A percentile compares a stretch with the other conserved stretches of the same genome.
Conservation (phyloP, 2,888 invertebrate genomes). For the Ptilodon capucinus region DNA sequence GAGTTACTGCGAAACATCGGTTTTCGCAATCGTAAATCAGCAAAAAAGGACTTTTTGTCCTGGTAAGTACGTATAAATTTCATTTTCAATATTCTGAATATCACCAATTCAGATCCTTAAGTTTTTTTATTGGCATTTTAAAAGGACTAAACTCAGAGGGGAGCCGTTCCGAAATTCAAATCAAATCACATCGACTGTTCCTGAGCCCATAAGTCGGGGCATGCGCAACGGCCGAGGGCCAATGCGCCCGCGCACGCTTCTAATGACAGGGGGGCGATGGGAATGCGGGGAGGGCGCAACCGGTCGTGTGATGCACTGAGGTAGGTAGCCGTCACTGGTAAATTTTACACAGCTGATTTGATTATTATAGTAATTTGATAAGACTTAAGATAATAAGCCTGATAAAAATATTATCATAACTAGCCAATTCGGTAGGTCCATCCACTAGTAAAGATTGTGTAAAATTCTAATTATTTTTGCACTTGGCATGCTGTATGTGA, state of each 20-base stretch:
- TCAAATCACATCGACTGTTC: conserved; percentile 57
- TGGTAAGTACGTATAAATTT: not conserved
- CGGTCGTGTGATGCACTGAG: conserved; percentile 54
- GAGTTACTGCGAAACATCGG: too few species aligned
- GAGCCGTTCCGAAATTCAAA: conserved; percentile 42
- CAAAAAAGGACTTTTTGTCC: not conserved
- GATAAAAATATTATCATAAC: too few species aligned
- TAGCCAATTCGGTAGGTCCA: too few species aligned
- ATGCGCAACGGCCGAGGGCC: conserved; percentile 66
- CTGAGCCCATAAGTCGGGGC: conserved; percentile 54
- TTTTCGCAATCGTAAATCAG: not conserved
- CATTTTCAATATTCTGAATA: not conserved
- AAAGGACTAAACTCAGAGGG: conserved; percentile 24
- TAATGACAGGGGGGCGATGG: conserved; percentile 65
- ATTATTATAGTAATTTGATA: conserved; percentile 10
- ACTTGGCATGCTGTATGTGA: too few species aligned
- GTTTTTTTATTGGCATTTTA: conserved; percentile 30
- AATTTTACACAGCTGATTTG: conserved; percentile 32
- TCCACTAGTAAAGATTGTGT: too few species aligned
- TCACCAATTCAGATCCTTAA: conserved; percentile 26
- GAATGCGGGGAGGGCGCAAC: conserved; percentile 52
- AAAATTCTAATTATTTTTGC: too few species aligned
- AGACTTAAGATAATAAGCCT: not conserved
- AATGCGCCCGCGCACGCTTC: conserved; percentile 79
- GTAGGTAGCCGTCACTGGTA: conserved; percentile 48